Evolutionary conservation across 1,140 invertebrate genomes (phyloP).

Genomic region (Heterodera carotae): DNA sequence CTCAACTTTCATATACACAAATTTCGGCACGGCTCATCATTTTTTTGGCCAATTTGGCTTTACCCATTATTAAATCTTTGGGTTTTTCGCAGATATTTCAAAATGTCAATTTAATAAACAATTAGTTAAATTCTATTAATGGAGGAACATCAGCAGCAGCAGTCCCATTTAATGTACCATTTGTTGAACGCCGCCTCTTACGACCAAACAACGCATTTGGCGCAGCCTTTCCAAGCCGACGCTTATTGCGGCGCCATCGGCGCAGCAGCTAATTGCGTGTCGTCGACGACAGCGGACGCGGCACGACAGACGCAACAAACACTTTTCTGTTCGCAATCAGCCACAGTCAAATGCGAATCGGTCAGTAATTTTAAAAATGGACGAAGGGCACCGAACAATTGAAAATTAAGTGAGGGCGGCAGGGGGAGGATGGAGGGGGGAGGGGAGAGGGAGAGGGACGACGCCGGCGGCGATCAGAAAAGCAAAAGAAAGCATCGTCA

Average conservation of each 20-base stretch:
- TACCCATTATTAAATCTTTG: too few species aligned
- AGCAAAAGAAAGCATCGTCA: too few species aligned
- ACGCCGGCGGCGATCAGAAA: too few species aligned
- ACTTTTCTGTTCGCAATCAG: background rate
- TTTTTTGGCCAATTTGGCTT: too few species aligned
- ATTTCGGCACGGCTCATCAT: too few species aligned
- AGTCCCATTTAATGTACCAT: background rate
- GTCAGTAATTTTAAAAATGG: background rate
- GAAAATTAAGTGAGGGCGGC: background rate
- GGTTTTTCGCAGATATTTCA: too few species aligned
- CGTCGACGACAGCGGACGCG: background rate
- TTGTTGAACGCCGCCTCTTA: background rate
- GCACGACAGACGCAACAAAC: background rate
- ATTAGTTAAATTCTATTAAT: too few species aligned
- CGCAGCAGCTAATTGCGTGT: background rate
- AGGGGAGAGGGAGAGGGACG: too few species aligned
- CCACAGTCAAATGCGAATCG: constrained; percentile 1
- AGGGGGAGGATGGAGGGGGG: too few species aligned
- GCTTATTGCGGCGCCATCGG: background rate
- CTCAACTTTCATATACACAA: too few species aligned
- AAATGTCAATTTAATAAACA: too few species aligned
- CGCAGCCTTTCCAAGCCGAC: background rate
- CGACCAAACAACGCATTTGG: constrained; percentile 7
- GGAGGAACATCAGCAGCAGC: background rate
- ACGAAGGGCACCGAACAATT: background rate